Base-by-base conservation (phyloP, 1,140 invertebrate genomes). In the Drosophila trapezifrons region DNA sequence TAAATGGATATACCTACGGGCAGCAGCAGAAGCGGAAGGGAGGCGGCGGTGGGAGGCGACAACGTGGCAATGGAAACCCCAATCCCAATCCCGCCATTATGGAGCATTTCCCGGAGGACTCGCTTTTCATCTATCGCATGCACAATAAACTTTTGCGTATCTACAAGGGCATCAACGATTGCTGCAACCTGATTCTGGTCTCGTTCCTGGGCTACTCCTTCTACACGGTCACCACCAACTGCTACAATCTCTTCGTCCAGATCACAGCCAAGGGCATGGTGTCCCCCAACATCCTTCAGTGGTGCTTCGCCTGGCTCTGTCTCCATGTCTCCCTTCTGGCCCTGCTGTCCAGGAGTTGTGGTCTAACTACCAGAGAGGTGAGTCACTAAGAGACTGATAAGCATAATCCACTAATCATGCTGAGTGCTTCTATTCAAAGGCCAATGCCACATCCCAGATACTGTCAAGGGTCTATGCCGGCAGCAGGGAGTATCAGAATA, bases 161-260 rank as follows among this genome's bases (percentile, higher is more conserved):
- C 22, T 91, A 87, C 47, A 90, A 90, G 69, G 67, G 63, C 47
- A 87, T 90, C 38, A 91, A 91, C 27, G 90, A 91, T 45, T 81
- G 81, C 43, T 91, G 90, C 64, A 91, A 91, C 47, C 45, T 91
- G 22, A 91, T 91, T 37, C 65, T 91, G 43, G 90, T 91, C 7
- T 84, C 75, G 17, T 91, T 90, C 60, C 76, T 91, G 60, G 90
- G 90, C 4, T 91, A 90, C 47, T 85, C 90, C n/a, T 91, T 91
- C 57, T 91, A 91, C 45, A 91, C 84, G n/a, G 91, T 91, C 27
- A 91, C 90, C 27, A 91, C 90, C 46, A 91, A 92, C 46, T 90
- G 90, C 25, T 91, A 91, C 27, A 91, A 91, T 62, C 74, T 91
- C 0, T 91, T 91, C 17, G 90, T 91, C 7, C 90, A 91, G 71